phyloP scores from a whole-genome alignment of 2,113 vertebrate species.

The Cervus canadensis region DNA sequence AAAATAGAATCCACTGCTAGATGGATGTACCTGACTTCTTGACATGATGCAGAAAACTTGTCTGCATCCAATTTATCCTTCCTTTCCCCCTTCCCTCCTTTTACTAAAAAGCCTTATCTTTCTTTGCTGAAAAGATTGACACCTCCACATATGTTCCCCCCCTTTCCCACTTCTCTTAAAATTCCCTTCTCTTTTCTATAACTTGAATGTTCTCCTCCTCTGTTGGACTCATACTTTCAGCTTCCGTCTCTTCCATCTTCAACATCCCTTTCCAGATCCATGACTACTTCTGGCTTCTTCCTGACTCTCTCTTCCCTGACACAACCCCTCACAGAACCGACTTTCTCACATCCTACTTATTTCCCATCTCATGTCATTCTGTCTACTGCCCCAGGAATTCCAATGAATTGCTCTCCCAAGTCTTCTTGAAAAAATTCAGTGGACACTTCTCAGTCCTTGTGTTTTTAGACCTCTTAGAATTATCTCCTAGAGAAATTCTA shows the following conservation, averaged over 20 bases:
- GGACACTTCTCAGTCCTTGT: not conserved
- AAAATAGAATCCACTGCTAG: not conserved
- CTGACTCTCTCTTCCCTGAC: not conserved
- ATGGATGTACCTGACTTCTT: not conserved
- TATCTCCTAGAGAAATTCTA: not conserved
- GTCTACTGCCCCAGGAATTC: not conserved
- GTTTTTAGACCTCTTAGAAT: not conserved
- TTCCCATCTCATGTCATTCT: not conserved
- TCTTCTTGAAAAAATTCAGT: not conserved
- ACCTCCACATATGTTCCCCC: not conserved
- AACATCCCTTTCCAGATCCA: not conserved
- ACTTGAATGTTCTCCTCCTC: not conserved
- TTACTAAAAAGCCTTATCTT: not conserved
- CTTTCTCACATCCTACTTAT: not conserved
- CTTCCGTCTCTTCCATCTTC: not conserved
- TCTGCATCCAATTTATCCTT: not conserved
- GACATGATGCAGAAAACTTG: not conserved
- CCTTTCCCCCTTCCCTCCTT: not conserved
- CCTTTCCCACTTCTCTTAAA: not conserved
- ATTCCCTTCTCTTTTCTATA: not conserved
- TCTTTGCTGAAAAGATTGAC: not conserved
- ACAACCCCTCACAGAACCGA: not conserved
- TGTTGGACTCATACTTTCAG: not conserved
- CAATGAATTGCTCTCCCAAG: not conserved
- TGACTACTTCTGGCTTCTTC: not conserved